Evolutionary conservation across 2,888 invertebrate genomes (phyloP).

Genomic region (Yponomeuta malinellus): DNA sequence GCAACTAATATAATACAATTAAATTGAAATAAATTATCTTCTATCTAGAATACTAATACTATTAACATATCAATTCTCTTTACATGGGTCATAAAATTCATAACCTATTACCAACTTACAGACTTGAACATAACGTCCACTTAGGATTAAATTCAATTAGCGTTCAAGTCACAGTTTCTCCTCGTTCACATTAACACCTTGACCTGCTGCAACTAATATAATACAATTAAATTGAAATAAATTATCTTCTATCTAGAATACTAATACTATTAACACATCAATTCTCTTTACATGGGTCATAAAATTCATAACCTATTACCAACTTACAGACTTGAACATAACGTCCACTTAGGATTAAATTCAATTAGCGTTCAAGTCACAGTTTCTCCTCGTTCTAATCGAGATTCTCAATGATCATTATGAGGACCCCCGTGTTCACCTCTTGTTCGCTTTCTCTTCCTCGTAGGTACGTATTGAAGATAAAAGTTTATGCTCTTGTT

Average conservation of each 20-base stretch:
- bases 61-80: neutral
- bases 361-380: neutral
- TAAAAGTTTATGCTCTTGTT: neutral
- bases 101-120: neutral
- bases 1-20: too few species aligned
- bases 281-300: neutral
- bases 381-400: slow-evolving; percentile 9
- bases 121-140: neutral
- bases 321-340: neutral
- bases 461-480: neutral
- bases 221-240: neutral
- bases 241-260: neutral
- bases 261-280: neutral
- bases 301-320: neutral
- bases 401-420: neutral
- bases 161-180: neutral
- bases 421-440: slow-evolving; percentile 6
- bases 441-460: slow-evolving; percentile 6
- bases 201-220: too few species aligned
- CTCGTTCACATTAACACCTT: neutral
- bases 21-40: neutral
- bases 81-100: neutral
- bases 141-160: neutral
- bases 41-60: neutral
- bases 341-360: neutral